phyloP scores from a whole-genome alignment of 2,113 vertebrate species.

The Leptodactylus fuscus region DNA sequence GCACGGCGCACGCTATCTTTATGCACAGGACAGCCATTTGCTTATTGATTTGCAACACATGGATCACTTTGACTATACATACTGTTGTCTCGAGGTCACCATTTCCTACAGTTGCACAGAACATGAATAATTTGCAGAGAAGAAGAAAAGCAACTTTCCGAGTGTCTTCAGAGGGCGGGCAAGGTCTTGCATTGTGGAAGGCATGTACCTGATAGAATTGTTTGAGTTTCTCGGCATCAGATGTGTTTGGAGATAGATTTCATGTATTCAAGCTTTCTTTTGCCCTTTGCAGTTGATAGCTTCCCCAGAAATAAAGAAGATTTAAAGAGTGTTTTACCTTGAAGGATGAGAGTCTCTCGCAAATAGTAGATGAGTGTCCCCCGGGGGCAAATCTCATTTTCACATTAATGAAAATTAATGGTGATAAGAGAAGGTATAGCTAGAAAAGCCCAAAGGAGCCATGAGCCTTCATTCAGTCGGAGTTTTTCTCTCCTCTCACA shows the following conservation, averaged over 20 bases:
- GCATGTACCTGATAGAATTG: slow-evolving; percentile 3
- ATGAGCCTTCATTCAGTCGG: slow-evolving; percentile 1
- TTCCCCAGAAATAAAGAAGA: slow-evolving; percentile 40
- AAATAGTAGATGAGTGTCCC: slow-evolving; percentile 39
- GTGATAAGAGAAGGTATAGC: slow-evolving; percentile 41
- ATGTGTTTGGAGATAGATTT: slow-evolving; percentile 22
- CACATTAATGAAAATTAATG: slow-evolving; percentile 57
- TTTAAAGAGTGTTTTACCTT: slow-evolving; percentile 48
- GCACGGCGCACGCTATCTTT: neutral
- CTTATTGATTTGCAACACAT: slow-evolving; percentile 15
- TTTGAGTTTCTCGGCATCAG: slow-evolving; percentile 17
- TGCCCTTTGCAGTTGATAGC: slow-evolving; percentile 37
- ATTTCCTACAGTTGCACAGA: neutral
- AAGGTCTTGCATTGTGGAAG: neutral
- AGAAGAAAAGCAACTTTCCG: neutral
- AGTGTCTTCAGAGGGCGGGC: slow-evolving; percentile 17
- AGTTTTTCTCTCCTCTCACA: slow-evolving; percentile 21
- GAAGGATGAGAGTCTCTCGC: slow-evolving; percentile 44
- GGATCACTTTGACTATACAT: neutral
- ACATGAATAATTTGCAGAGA: slow-evolving; percentile 1
- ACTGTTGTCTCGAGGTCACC: neutral
- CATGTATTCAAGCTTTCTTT: neutral
- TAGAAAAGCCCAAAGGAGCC: slow-evolving; percentile 46
- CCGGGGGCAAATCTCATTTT: slow-evolving; percentile 48
- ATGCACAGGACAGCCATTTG: slow-evolving; percentile 10